phyloP scores from a whole-genome alignment of 2,888 invertebrate genomes.

The Oscheius sp. region DNA sequence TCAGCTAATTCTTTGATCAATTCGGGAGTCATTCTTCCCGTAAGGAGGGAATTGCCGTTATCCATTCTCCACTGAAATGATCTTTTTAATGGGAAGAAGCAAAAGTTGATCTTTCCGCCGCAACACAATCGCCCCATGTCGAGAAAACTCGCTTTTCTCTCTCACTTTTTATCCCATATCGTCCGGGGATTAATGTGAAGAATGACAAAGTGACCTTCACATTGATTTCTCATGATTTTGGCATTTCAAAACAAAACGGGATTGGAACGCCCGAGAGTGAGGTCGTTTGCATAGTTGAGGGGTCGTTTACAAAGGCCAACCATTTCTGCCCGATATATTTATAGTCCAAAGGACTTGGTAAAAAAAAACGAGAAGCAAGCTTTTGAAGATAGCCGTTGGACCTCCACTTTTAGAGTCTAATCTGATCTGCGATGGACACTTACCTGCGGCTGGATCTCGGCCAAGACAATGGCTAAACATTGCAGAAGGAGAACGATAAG shows the following conservation, averaged over 20 bases:
- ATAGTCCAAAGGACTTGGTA: too few relatives aligned
- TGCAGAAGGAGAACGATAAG: conserved; percentile 22
- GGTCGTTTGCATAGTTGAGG: conserved; percentile 23
- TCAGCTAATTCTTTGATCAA: conserved; percentile 26
- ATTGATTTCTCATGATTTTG: neutral
- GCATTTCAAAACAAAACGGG: neutral
- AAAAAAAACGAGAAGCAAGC: neutral
- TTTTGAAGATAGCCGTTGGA: too few relatives aligned
- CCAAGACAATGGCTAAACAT: neutral
- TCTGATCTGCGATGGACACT: neutral
- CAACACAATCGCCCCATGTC: too few relatives aligned
- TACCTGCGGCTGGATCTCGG: neutral
- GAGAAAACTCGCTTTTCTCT: too few relatives aligned
- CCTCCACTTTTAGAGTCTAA: too few relatives aligned
- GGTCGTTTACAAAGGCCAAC: neutral
- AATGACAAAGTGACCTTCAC: neutral
- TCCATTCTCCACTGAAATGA: conserved; percentile 10
- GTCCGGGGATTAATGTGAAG: neutral
- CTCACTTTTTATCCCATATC: neutral
- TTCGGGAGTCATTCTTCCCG: conserved; percentile 20
- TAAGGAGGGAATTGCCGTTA: conserved; percentile 12
- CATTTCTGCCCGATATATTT: too few relatives aligned
- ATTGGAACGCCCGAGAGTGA: conserved; percentile 5
- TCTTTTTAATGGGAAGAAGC: too few relatives aligned
- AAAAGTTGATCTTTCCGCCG: too few relatives aligned